A percentile compares a stretch with the other conserved stretches of the same genome.
Evolutionary conservation across 2,797 vertebrate genomes (phyloP).

Genomic region (Centroberyx gerrardi): DNA sequence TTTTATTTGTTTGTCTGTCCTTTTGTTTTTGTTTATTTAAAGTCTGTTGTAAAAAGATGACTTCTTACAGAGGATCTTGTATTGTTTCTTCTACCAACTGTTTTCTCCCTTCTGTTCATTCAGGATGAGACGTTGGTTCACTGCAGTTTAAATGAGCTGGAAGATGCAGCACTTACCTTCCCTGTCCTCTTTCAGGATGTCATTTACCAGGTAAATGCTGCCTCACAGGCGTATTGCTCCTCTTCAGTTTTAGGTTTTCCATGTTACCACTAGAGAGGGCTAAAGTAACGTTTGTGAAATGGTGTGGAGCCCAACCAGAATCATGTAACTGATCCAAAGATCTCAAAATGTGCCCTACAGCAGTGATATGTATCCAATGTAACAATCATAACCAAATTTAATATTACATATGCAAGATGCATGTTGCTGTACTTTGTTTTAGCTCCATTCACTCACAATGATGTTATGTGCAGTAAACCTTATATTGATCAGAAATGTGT

Average conservation of each 20-base stretch:
- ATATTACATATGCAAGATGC: too few species aligned
- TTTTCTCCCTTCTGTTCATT: constrained; percentile 8
- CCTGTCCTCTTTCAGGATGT: constrained; percentile 99
- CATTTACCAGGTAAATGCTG: constrained; percentile 94
- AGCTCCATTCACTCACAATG: too few species aligned
- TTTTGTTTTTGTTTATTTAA: neutral
- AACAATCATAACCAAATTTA: too few species aligned
- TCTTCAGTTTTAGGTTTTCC: neutral
- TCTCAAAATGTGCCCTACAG: too few species aligned
- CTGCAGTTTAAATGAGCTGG: constrained; percentile 98
- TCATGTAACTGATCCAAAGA: neutral
- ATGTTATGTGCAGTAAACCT: neutral
- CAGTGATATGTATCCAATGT: too few species aligned
- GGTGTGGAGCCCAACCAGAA: neutral
- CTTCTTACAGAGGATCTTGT: neutral
- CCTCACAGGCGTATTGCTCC: rapidly evolving
- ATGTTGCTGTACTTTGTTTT: too few species aligned
- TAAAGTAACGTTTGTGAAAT: constrained; percentile 26
- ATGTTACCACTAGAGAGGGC: constrained; percentile 66
- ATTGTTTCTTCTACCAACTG: neutral
- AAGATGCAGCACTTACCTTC: constrained; percentile 98
- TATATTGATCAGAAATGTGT: constrained; percentile 9
- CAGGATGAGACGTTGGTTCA: constrained; percentile 99
- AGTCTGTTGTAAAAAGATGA: neutral
- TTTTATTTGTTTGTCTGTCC: neutral